Percentiles rank a stretch among this genome's conserved stretches.
Conservation (phyloP, 1,140 invertebrate species). For the Araneus ventricosus region DNA sequence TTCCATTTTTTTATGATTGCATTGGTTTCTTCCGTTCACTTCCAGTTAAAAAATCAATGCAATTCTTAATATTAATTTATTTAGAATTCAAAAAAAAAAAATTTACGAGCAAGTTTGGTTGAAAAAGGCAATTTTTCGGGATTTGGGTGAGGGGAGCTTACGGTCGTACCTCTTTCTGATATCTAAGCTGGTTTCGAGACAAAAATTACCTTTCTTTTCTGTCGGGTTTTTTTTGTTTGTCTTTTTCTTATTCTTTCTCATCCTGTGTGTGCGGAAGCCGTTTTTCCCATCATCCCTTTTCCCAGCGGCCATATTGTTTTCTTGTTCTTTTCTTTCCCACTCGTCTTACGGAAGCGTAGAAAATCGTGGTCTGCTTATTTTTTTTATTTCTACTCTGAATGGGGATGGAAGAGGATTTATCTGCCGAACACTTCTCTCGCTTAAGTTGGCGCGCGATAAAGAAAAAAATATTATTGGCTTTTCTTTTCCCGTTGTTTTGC, state of each 20-base stretch:
- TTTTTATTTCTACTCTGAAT: constrained; percentile 8
- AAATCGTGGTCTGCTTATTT: background rate
- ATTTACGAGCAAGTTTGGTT: no score
- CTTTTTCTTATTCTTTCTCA: background rate
- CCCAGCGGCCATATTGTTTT: constrained; percentile 32
- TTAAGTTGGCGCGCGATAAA: constrained; percentile 22
- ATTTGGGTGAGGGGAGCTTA: no score
- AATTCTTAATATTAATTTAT: no score
- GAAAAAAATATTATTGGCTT: background rate
- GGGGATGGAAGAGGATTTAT: constrained; percentile 46
- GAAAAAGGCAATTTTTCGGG: no score
- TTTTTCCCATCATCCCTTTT: constrained; percentile 49
- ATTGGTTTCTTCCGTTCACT: no score
- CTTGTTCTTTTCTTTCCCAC: background rate
- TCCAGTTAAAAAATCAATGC: no score
- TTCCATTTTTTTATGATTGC: no score
- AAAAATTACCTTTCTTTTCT: background rate
- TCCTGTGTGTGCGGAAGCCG: background rate
- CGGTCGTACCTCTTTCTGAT: no score
- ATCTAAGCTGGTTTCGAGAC: no score
- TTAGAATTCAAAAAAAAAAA: no score
- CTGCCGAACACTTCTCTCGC: constrained; percentile 41
- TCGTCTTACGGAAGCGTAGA: background rate
- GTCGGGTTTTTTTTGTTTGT: no score
- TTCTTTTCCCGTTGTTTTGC: background rate